Evolutionary conservation across 1,140 invertebrate species (phyloP).

Genomic region (Camponotus floridanus): DNA sequence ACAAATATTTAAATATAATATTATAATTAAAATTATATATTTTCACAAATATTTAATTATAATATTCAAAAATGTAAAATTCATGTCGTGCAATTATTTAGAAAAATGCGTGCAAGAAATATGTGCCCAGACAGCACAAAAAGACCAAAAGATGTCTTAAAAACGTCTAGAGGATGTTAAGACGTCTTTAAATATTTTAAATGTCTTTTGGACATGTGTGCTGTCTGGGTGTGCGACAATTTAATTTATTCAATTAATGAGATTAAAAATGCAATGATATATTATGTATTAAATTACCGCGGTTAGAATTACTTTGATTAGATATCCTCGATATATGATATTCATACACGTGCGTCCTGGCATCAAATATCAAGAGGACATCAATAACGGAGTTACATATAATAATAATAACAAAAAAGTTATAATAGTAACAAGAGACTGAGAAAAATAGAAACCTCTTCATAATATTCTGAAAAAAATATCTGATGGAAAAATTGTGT

Average conservation of each 20-base stretch:
- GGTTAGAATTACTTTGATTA: not conserved
- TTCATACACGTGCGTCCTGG: too few species aligned
- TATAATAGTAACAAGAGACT: not conserved
- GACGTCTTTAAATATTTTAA: too few species aligned
- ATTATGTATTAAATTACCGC: not conserved
- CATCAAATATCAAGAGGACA: not conserved
- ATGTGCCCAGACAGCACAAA: too few species aligned
- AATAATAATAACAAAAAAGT: not conserved
- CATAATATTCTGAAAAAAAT: too few species aligned
- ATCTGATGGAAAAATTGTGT: not conserved
- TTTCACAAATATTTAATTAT: not conserved
- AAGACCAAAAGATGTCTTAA: too few species aligned
- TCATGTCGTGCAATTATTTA: not conserved
- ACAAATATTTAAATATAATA: not conserved
- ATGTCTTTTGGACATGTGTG: too few species aligned
- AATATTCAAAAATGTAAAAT: not conserved
- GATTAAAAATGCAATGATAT: not conserved
- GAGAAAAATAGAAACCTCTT: too few species aligned
- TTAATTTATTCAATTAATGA: constrained; percentile 16
- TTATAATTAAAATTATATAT: too few species aligned
- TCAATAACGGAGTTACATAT: not conserved
- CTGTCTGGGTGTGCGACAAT: too few species aligned
- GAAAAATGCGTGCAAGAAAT: not conserved
- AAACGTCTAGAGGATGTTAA: too few species aligned
- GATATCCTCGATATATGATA: not conserved